These are phyloP conservation scores for Dicyrtomina minuta DNA, from an alignment of 2,888 invertebrate species.

Conservation along the genomic window DNA sequence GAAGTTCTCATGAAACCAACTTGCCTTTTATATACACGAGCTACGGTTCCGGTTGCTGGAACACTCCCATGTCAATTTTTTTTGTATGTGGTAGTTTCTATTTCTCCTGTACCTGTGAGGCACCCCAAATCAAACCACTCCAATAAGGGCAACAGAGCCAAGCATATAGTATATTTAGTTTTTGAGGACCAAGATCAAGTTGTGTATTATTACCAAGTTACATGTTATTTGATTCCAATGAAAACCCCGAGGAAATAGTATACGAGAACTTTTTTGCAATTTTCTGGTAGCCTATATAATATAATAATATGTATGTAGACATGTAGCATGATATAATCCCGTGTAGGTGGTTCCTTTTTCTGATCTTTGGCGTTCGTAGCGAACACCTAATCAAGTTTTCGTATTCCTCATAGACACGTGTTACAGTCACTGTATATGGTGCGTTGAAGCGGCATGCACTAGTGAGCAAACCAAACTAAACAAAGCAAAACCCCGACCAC, in stretches of 20 bases:
- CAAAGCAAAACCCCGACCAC: too few relatives aligned
- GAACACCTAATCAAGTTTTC: too few relatives aligned
- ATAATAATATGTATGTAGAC: background rate
- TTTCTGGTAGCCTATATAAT: background rate
- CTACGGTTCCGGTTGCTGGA: conserved; percentile 1
- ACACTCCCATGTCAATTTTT: conserved; percentile 25
- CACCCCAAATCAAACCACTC: background rate
- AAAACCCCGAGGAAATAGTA: too few relatives aligned
- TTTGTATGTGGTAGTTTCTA: too few relatives aligned
- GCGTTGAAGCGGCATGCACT: too few relatives aligned
- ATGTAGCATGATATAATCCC: background rate
- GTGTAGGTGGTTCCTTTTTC: too few relatives aligned
- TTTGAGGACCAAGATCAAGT: background rate
- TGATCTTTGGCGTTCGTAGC: too few relatives aligned
- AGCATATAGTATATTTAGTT: background rate
- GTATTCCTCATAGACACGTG: too few relatives aligned
- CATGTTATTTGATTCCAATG: too few relatives aligned
- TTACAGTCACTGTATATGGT: too few relatives aligned
- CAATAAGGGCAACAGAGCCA: background rate
- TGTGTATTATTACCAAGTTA: background rate
- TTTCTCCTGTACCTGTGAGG: background rate
- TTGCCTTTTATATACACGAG: background rate
- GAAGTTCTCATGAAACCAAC: background rate
- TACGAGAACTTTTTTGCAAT: background rate
- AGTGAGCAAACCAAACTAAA: too few relatives aligned